Evolutionary conservation across 1,140 invertebrate species (phyloP), one percentile per base, ranked within the genome.

Genomic region (Paralvinella palmiformis): DNA sequence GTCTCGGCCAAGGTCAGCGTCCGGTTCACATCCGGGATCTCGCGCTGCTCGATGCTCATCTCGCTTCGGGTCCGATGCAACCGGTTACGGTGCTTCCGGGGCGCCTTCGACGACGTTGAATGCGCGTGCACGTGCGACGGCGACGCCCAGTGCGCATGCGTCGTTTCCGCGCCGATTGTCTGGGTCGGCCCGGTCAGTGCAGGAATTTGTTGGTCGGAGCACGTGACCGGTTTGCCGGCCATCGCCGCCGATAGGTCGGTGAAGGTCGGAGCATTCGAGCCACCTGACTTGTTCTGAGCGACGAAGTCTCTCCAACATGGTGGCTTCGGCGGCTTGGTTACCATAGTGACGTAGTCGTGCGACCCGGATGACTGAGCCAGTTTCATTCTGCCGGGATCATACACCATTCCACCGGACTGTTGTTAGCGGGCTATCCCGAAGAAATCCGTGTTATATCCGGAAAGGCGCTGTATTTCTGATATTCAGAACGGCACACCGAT

Each of bases 31-130:
- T 72, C 72, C 3, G 76, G 76, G 5, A 78, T 64, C 45, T 76
- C 73, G 17, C 70, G 67, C 59, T 66, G 67, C 15, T 73, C 65
- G 48, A 78, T 78, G 22, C 68, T 65, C 52, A 72, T 70, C 55
- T 78, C 71, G 63, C 76, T 78, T 17, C 73, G 69, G 3, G 76
- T 78, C 41, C 76, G 67, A 48, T 78, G 76, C 20, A 72, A 35
- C 29, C 73, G 65, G 64, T 73, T 74, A 22, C 50, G 53, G 2
- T 68, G 63, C 55, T 71, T 72, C 22, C 68, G 63, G 31, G 17
- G 7, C 5, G 22, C 15, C 6, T 3, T 22, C 27, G 59, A 17
- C 13, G 59, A 17, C 22, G 2, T 7, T 35, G 44, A 41, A 56
- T 69, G 29, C 48, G n/a, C n/a, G 44, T 31, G n/a, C 37, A 22